A percentile compares a stretch with the other conserved stretches of the same genome.
phyloP scores from a whole-genome alignment of 2,797 vertebrate species.

The Triplophysa yarkandensis region DNA sequence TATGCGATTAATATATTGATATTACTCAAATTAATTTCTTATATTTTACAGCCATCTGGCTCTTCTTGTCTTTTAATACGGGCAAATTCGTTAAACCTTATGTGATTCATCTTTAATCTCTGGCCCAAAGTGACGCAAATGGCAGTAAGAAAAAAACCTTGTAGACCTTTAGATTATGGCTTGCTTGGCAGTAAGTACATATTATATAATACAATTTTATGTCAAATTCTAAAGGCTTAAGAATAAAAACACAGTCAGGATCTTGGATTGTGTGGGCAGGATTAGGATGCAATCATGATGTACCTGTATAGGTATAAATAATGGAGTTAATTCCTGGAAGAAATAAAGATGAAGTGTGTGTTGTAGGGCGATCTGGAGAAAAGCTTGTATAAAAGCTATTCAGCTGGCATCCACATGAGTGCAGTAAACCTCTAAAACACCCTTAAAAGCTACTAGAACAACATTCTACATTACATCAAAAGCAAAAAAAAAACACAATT shows the following conservation, averaged over 20 bases:
- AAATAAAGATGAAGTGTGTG: not conserved
- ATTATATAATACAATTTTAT: not conserved
- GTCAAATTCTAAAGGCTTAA: not conserved
- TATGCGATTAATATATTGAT: no score
- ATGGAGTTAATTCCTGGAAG: not conserved
- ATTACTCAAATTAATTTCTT: not conserved
- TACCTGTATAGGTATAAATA: not conserved
- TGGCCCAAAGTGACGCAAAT: not conserved
- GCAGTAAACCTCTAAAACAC: conserved; percentile 43
- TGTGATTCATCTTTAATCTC: not conserved
- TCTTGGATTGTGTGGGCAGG: not conserved
- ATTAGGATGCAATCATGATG: not conserved
- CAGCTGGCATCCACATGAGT: conserved; percentile 46
- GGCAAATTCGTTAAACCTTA: not conserved
- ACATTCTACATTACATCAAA: not conserved
- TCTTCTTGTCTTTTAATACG: not conserved
- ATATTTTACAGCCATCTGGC: not conserved
- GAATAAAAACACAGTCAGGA: not conserved
- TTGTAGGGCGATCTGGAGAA: no score
- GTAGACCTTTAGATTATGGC: not conserved
- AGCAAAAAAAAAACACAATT: conserved; percentile 33
- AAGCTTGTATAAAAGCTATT: conserved; percentile 12
- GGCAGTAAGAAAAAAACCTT: not conserved
- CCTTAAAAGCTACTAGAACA: no score
- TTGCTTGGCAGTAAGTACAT: not conserved